These are phyloP conservation scores for Dolichotis patagonum DNA, from an alignment of 2,113 vertebrate species.

Conservation along the genomic window DNA sequence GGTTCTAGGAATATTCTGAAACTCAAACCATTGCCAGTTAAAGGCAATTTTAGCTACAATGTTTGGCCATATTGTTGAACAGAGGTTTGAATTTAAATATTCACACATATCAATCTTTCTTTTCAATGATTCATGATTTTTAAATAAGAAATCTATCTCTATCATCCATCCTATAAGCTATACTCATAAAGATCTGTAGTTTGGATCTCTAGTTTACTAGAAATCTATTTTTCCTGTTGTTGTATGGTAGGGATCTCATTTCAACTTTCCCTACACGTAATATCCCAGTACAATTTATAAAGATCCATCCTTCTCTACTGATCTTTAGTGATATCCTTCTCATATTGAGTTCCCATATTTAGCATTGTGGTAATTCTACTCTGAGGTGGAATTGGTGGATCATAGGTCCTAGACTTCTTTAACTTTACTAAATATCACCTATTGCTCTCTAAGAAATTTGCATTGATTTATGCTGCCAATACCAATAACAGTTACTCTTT, in stretches of 20 bases:
- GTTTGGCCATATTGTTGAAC: not conserved
- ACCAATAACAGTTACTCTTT: not conserved
- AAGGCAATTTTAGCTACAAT: not conserved
- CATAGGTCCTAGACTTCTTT: not conserved
- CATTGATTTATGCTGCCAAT: not conserved
- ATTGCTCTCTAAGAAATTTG: not conserved
- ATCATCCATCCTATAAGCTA: not conserved
- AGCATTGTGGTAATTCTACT: not conserved
- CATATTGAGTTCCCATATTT: not conserved
- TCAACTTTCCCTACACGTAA: not conserved
- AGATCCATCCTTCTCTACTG: not conserved
- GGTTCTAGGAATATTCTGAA: not conserved
- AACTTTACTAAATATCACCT: slow-evolving; percentile 14
- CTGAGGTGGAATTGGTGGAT: not conserved
- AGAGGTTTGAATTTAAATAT: slow-evolving; percentile 27
- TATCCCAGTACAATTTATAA: not conserved
- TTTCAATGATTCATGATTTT: not conserved
- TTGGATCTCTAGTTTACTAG: not conserved
- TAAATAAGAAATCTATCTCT: slow-evolving; percentile 2
- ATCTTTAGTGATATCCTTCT: not conserved
- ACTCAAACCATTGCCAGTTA: not conserved
- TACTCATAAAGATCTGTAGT: not conserved
- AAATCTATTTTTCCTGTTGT: not conserved
- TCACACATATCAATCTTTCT: not conserved
- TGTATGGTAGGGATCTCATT: not conserved